phyloP scores from a whole-genome alignment of 2,113 vertebrate species.

The Ceuthmochares aereus region DNA sequence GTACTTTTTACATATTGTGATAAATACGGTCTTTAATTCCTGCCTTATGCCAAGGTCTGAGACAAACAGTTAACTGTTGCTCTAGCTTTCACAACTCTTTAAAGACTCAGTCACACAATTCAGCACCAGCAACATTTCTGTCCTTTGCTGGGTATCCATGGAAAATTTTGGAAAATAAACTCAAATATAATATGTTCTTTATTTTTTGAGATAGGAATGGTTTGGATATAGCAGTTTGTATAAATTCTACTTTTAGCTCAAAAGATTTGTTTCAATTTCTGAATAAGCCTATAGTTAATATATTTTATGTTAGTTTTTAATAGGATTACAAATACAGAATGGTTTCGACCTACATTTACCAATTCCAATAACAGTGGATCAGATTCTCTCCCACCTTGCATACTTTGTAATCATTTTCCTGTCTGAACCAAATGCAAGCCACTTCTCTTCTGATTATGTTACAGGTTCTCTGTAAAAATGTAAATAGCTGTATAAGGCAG shows the following conservation, averaged over 20 bases:
- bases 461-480: not conserved
- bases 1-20: slow-evolving; percentile 41
- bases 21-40: slow-evolving; percentile 51
- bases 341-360: not conserved
- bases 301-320: not conserved
- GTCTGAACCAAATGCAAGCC: not conserved
- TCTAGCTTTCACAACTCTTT: not conserved
- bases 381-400: not conserved
- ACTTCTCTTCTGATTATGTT: not conserved
- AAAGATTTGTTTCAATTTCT: not conserved
- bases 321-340: not conserved
- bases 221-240: not conserved
- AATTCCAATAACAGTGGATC: not conserved
- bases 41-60: slow-evolving; percentile 42
- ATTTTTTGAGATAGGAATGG: not conserved
- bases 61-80: slow-evolving; percentile 28
- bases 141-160: not conserved
- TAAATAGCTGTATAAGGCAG: not conserved
- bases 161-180: not conserved
- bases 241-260: not conserved
- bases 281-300: not conserved
- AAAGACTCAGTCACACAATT: not conserved
- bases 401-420: not conserved
- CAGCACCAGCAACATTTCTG: not conserved
- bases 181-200: not conserved